phyloP scores from a whole-genome alignment of 2,888 invertebrate species.

The Nemapogon koenigi region DNA sequence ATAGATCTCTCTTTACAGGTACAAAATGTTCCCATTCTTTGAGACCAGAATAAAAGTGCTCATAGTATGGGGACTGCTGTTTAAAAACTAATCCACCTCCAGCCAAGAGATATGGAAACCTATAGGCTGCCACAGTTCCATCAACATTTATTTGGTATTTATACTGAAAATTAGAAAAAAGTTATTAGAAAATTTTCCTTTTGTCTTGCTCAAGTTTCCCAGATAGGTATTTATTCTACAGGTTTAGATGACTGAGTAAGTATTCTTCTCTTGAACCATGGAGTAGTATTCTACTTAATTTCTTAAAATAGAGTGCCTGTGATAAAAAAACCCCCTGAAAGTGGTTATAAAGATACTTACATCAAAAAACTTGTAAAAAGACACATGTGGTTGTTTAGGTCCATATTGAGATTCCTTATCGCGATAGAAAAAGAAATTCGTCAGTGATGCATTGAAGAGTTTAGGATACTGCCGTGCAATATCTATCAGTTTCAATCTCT shows the following conservation, averaged over 20 bases:
- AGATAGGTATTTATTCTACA: too few species aligned
- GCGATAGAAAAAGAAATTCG: conserved; percentile 95
- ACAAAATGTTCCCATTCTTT: conserved; percentile 82
- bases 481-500: conserved; percentile 82
- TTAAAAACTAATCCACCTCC: conserved; percentile 90
- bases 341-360: conserved; percentile 67
- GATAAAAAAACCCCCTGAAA: too few species aligned
- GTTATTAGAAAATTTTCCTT: too few species aligned
- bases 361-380: conserved; percentile 94
- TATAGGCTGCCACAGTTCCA: conserved; percentile 96
- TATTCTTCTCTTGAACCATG: too few species aligned
- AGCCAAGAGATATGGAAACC: conserved; percentile 88
- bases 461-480: conserved; percentile 75
- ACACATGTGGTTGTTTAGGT: conserved; percentile 81
- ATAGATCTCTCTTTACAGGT: conserved; percentile 79
- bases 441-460: conserved; percentile 88
- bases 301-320: too few species aligned
- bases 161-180: conserved; percentile 80
- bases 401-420: conserved; percentile 86
- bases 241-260: too few species aligned
- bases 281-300: too few species aligned
- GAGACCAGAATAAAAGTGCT: conserved; percentile 88
- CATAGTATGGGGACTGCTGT: conserved; percentile 92
- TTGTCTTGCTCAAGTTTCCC: too few species aligned
- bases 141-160: conserved; percentile 95